These are phyloP conservation scores for Drosophila biarmipes DNA, from an alignment of 1,140 invertebrate species.

Conservation along the genomic window DNA sequence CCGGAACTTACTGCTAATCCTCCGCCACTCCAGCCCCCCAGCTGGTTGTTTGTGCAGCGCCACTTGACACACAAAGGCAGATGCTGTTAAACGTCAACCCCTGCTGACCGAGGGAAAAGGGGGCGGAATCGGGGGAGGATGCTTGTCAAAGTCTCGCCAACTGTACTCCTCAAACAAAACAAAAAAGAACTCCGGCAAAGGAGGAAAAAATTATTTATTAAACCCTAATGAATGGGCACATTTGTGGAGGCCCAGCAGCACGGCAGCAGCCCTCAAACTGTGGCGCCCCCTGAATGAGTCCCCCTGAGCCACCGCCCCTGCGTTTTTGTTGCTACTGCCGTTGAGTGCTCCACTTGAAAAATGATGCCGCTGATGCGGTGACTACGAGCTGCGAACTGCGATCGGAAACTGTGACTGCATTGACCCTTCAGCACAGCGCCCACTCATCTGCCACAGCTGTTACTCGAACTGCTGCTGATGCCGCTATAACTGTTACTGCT, in stretches of 20 bases:
- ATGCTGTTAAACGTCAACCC: conserved; percentile 54
- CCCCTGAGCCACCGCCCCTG: background rate
- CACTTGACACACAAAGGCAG: conserved; percentile 51
- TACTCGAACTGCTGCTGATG: conserved; percentile 24
- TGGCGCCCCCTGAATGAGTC: conserved; percentile 1
- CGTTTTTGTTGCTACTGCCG: conserved; percentile 17
- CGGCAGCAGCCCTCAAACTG: conserved; percentile 14
- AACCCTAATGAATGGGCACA: conserved; percentile 79
- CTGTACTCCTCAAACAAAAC: conserved; percentile 33
- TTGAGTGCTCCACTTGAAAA: conserved; percentile 69
- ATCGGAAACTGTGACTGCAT: conserved; percentile 57
- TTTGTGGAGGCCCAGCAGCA: conserved; percentile 48
- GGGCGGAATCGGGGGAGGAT: background rate
- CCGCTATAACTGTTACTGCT: conserved; percentile 21
- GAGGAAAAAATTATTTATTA: conserved; percentile 72
- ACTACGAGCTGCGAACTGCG: conserved; percentile 41
- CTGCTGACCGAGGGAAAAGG: conserved; percentile 1
- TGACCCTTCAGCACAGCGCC: conserved; percentile 65
- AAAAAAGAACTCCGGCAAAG: conserved; percentile 31
- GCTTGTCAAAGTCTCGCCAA: conserved; percentile 55
- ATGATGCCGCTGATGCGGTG: conserved; percentile 62
- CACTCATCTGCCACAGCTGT: conserved; percentile 60
- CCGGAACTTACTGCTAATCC: conserved; percentile 16
- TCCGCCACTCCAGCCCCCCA: background rate
- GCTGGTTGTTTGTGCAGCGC: conserved; percentile 33